Evolutionary conservation across 2,888 invertebrate genomes (phyloP).

Genomic region (Sphaerophoria taeniata): DNA sequence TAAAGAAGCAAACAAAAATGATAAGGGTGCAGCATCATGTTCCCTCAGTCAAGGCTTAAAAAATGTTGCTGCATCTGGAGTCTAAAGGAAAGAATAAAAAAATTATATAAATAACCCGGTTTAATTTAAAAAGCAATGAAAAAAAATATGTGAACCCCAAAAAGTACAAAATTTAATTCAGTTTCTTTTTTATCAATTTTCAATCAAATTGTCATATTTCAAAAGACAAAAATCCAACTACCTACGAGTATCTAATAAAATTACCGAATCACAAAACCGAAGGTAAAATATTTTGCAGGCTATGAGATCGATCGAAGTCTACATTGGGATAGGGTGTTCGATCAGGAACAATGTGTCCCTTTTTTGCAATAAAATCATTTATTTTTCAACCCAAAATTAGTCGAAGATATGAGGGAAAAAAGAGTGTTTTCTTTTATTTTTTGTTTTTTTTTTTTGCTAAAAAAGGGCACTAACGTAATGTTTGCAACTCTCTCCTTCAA

Average conservation of each 20-base stretch:
- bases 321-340: conserved; percentile 33
- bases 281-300: conserved; percentile 54
- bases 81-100: conserved; percentile 5
- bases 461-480: conserved; percentile 78
- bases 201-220: conserved; percentile 66
- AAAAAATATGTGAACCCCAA: background rate
- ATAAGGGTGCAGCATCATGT: conserved; percentile 49
- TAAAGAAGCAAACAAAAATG: background rate
- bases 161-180: background rate
- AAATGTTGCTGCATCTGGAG: background rate
- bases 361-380: conserved; percentile 45
- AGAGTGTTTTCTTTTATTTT: conserved; percentile 76
- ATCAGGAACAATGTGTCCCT: conserved; percentile 1
- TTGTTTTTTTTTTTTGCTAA: conserved; percentile 77
- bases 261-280: conserved; percentile 59
- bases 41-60: background rate
- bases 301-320: background rate
- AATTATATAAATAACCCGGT: conserved; percentile 1
- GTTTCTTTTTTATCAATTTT: conserved; percentile 30
- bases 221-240: conserved; percentile 27
- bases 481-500: conserved; percentile 80
- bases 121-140: conserved; percentile 13
- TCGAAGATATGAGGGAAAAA: conserved; percentile 76
- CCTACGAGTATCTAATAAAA: conserved; percentile 31
- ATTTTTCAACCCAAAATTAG: conserved; percentile 73